A percentile compares a stretch with the other conserved stretches of the same genome.
These are phyloP conservation scores for Zaprionus ornatus DNA, from an alignment of 1,140 invertebrate species.

Conservation along the genomic window DNA sequence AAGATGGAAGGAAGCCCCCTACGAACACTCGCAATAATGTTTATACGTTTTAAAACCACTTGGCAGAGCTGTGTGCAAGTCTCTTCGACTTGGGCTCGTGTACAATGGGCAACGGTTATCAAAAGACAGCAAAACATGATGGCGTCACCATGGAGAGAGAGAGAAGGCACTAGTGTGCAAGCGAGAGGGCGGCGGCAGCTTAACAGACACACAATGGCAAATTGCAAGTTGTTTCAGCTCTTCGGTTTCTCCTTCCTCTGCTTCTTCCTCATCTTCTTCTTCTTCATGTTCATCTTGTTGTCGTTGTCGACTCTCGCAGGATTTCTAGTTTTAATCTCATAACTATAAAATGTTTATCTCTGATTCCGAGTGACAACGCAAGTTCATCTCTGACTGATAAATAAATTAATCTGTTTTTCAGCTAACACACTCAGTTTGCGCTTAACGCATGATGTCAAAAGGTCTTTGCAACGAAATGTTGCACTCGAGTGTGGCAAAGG, in stretches of 20 bases:
- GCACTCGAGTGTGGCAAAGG: background rate
- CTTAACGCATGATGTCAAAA: background rate
- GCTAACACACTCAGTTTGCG: background rate
- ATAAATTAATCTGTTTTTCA: slow-evolving; percentile 25
- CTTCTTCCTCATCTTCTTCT: background rate
- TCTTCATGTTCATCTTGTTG: background rate
- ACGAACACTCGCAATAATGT: slow-evolving; percentile 50
- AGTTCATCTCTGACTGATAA: slow-evolving; percentile 15
- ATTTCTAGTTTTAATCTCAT: slow-evolving; percentile 25
- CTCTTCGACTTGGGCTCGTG: slow-evolving; percentile 10
- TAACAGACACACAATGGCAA: slow-evolving; percentile 24
- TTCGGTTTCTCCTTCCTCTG: too few relatives aligned
- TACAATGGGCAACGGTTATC: slow-evolving; percentile 26
- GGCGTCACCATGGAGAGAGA: background rate
- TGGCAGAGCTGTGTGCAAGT: background rate
- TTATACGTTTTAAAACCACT: slow-evolving; percentile 43
- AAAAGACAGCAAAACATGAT: slow-evolving; percentile 4
- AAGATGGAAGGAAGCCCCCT: background rate
- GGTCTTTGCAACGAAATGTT: background rate
- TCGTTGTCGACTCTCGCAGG: background rate
- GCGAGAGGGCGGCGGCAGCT: background rate
- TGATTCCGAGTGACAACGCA: slow-evolving; percentile 6
- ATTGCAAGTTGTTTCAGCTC: slow-evolving; percentile 25
- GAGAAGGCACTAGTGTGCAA: background rate
- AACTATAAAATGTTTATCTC: slow-evolving; percentile 37